A percentile compares a stretch with the other conserved stretches of the same genome.
Evolutionary conservation across 2,113 vertebrate genomes (phyloP).

Genomic region (Alosa alosa): DNA sequence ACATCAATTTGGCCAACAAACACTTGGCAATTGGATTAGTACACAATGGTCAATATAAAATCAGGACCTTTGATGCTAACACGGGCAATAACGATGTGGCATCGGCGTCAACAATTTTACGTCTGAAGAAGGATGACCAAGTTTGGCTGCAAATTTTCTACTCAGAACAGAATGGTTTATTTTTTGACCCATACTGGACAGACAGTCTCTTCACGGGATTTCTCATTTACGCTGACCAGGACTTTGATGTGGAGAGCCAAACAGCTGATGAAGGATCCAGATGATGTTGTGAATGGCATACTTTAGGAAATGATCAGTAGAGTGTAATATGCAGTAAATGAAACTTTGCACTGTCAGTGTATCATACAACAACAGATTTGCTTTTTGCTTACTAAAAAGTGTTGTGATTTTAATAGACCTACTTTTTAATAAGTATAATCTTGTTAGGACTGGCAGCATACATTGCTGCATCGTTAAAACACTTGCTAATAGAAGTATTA

Average conservation of each 20-base stretch:
- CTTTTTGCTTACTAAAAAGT: background rate
- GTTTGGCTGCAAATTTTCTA: constrained; percentile 99
- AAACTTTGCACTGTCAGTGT: too few relatives aligned
- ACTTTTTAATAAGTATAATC: too few relatives aligned
- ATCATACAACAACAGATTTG: too few relatives aligned
- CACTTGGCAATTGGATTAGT: constrained; percentile 94
- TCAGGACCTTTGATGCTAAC: constrained; percentile 95
- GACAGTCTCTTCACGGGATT: constrained; percentile 97
- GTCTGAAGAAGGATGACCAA: constrained; percentile 80
- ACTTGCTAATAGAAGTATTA: background rate
- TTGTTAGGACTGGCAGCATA: background rate
- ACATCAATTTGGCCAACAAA: constrained; percentile 94
- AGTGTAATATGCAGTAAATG: background rate
- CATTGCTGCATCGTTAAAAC: background rate
- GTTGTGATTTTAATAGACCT: background rate
- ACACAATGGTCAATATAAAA: constrained; percentile 92
- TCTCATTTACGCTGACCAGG: constrained; percentile 88
- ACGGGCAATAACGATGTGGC: constrained; percentile 94
- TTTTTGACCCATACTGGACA: constrained; percentile 96
- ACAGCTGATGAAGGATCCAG: constrained; percentile 46
- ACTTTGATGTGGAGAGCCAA: constrained; percentile 68
- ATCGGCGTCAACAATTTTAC: constrained; percentile 90
- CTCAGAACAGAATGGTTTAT: constrained; percentile 93
- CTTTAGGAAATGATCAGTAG: background rate
- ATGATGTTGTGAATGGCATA: background rate